Evolutionary conservation across 1,140 invertebrate species (phyloP), one percentile per base, ranked within the genome.

Genomic region (Aphis gossypii): DNA sequence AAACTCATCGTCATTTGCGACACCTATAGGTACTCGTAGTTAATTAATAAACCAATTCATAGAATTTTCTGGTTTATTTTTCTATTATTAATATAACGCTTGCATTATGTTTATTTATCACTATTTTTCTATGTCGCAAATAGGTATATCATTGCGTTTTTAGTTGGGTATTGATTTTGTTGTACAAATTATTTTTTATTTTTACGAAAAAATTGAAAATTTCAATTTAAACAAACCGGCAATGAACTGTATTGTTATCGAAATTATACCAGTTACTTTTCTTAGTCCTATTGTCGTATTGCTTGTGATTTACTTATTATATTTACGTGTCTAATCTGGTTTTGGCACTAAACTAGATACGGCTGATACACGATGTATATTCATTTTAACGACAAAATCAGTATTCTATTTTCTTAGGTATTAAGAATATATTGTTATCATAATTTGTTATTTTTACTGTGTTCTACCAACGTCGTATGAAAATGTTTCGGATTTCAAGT

Each of bases 281-380:
- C 48, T 51, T 51, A 51, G 1, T 14, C 48, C 11, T 20, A 51
- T 51, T 51, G 48, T 30, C 5, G 5, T 14, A n/a, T n/a, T 76
- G 60, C 30, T 5, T 18, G 30, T 68, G 30, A n/a, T 76, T n/a
- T 76, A 68, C 30, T 68, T 68, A 3, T 68, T n/a, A 68, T 60
- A 89, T 41, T 56, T 90, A 90, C 35, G 88, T 90, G 88, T 90
- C 35, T 18, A 56, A 90, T 90, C 88, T 88, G 14, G n/a, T 90
- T 90, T 90, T 90, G 21, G 20, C 18, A 60, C 2, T 41, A 90
- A 8, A 41, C 35, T 35, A 44, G 41, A 46, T 9, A 46, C 14
- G 38, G n/a, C 14, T 41, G 2, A 51, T 89, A 56, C 4, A 35
- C 14, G 18, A 25, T 88, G n/a, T 51, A 21, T 51, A 6, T 88